These are phyloP conservation scores for Actinostola sp. DNA, from an alignment of 92 coral and sea anemone species.

Conservation along the genomic window DNA sequence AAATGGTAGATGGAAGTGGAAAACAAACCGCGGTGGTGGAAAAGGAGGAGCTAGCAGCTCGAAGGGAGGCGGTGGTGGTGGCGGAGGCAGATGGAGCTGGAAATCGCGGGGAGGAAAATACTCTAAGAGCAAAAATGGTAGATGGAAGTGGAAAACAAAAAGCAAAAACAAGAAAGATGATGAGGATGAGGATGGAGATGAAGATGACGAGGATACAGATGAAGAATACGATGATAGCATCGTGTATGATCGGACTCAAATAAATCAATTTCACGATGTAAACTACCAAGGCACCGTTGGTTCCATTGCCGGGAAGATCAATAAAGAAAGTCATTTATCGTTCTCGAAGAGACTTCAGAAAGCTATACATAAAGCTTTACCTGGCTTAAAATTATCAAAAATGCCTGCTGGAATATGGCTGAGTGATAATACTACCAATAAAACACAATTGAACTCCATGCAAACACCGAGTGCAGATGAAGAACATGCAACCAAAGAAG, in stretches of 20 bases:
- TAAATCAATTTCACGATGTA: constrained; percentile 18
- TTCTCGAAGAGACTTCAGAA: not conserved
- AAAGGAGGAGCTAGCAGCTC: constrained; percentile 16
- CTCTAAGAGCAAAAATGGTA: constrained; percentile 13
- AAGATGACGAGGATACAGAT: constrained; percentile 6
- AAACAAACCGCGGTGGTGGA: constrained; percentile 14
- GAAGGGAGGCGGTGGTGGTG: constrained; percentile 27
- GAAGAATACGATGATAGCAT: constrained; percentile 27
- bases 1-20: constrained; percentile 39
- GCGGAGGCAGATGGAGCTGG: constrained; percentile 27
- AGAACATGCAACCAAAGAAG: too few species aligned
- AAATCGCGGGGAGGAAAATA: constrained; percentile 5
- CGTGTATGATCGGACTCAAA: constrained; percentile 19
- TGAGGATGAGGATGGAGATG: constrained; percentile 6
- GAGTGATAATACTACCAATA: not conserved
- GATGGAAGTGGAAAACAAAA: constrained; percentile 31
- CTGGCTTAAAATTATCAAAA: constrained; percentile 15
- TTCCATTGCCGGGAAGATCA: constrained; percentile 23
- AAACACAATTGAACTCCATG: too few species aligned
- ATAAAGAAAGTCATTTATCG: not conserved
- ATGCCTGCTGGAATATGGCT: not conserved
- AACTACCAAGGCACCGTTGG: constrained; percentile 2
- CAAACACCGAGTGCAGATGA: too few species aligned
- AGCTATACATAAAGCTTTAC: not conserved
- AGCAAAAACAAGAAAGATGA: constrained; percentile 7